Evolutionary conservation across 2,113 vertebrate genomes (phyloP), one percentile per base, ranked within the genome.

Genomic region (Donacobius atricapilla): DNA sequence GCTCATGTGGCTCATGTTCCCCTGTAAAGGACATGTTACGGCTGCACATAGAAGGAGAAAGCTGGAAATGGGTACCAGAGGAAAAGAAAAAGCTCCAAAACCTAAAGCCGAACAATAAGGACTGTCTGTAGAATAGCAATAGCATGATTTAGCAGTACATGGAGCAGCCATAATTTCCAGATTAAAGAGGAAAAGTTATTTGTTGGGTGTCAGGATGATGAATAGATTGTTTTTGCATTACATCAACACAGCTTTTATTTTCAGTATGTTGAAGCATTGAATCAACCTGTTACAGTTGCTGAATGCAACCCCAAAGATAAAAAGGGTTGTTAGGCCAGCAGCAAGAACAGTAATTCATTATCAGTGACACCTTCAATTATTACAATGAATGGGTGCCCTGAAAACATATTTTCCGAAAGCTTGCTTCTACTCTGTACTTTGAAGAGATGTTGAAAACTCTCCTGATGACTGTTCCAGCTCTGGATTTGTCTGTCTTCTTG

Each of bases 161-260:
- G 44, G 60, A 87, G 48, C 44, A 69, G 58, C 54, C 56, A 80
- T 75, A 39, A 80, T 58, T 89, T 87, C 19, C 39, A 90, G 61
- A 94, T 89, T 76, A 86, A 92, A 83, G 75, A 83, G 35, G 21
- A 61, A 91, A 93, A 79, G 45, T 93, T 96, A 87, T 86, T 94
- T 91, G 75, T 77, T 89, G 10, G 12, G 22, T 95, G 89, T 93
- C 95, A 89, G 50, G 56, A 93, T 97, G 95, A 96, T 93, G 66
- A 87, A 95, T 95, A 60, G 57, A 37, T 95, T 97, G 70, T 25
- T 96, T 93, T 82, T 88, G 42, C 24, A 18, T 85, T 90, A 56
- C 51, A 73, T 85, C 85, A 87, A 71, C 63, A 44, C 35, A 57
- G 27, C 51, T 81, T 84, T 93, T 90, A 45, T 78, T 92, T 89